Evolutionary conservation across 2,888 invertebrate species (phyloP).

Genomic region (Drosophila anomelani): DNA sequence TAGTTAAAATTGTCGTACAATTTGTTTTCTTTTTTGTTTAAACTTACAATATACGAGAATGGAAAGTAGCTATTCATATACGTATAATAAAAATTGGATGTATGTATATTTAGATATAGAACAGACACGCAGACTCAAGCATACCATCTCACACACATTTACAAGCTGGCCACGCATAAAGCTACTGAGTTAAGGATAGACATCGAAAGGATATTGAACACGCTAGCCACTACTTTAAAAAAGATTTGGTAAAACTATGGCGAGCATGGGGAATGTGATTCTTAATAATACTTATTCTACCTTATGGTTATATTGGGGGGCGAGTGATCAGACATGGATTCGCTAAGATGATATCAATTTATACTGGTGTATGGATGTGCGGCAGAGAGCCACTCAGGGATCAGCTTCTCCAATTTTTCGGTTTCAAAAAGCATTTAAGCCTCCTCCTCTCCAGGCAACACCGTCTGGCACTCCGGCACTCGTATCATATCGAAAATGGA

Average conservation of each 20-base stretch:
- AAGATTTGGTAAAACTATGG: slow-evolving; percentile 44
- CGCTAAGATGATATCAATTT: slow-evolving; percentile 28
- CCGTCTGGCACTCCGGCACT: not conserved
- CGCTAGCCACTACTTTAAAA: slow-evolving; percentile 75
- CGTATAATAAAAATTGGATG: slow-evolving; percentile 37
- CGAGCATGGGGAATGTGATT: slow-evolving; percentile 36
- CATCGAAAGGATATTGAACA: slow-evolving; percentile 71
- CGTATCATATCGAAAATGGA: slow-evolving; percentile 74
- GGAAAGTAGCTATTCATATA: slow-evolving; percentile 68
- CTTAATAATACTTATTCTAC: slow-evolving; percentile 42
- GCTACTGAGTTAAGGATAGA: slow-evolving; percentile 64
- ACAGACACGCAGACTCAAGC: slow-evolving; percentile 49
- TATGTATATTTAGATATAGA: slow-evolving; percentile 43
- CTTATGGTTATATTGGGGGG: slow-evolving; percentile 1
- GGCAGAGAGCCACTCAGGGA: not conserved
- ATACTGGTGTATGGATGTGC: slow-evolving; percentile 18
- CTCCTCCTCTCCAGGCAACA: not conserved
- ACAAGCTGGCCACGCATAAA: slow-evolving; percentile 65
- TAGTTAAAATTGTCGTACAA: slow-evolving; percentile 78
- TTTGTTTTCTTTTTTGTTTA: slow-evolving; percentile 47
- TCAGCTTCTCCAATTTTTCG: slow-evolving; percentile 13
- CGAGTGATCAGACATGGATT: slow-evolving; percentile 23
- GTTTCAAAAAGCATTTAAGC: slow-evolving; percentile 16
- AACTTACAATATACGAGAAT: slow-evolving; percentile 78
- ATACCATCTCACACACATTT: slow-evolving; percentile 44